Conservation (phyloP, 2,797 vertebrate species). For the Taeniopygia guttata region DNA sequence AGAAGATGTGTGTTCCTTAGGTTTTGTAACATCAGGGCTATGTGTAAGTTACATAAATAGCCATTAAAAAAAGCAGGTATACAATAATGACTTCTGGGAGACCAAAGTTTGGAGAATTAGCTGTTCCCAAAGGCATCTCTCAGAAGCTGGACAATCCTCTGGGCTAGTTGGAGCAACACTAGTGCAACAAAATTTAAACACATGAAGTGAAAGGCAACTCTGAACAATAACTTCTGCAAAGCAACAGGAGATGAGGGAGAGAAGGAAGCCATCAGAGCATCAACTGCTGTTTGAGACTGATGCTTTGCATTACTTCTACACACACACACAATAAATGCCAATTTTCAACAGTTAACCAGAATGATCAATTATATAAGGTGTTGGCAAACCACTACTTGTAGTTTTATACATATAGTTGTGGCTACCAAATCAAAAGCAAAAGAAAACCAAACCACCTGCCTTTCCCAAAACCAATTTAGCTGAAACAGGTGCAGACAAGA, state of each 20-base stretch:
- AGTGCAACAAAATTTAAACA: neutral
- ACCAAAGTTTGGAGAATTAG: neutral
- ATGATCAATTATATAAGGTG: neutral
- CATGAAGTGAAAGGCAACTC: neutral
- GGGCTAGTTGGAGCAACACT: neutral
- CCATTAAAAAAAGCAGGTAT: neutral
- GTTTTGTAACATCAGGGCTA: neutral
- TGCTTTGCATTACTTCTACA: neutral
- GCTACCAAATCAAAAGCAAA: neutral
- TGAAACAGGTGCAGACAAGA: neutral
- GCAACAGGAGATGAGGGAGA: neutral
- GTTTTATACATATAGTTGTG: neutral
- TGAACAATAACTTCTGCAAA: neutral
- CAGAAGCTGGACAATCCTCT: neutral
- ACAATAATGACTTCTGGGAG: neutral
- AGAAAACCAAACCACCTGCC: neutral
- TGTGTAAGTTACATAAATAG: rapidly evolving
- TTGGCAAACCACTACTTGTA: neutral
- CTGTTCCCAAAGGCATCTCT: neutral
- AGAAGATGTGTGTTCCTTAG: neutral
- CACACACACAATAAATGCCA: neutral
- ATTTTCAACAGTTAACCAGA: neutral
- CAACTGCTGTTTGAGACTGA: neutral
- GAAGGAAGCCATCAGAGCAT: neutral
- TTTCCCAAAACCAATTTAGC: neutral